A percentile compares a stretch with the other conserved stretches of the same genome.
These are phyloP conservation scores for Iselma pallidipennis DNA, from an alignment of 2,888 invertebrate species.

Conservation along the genomic window DNA sequence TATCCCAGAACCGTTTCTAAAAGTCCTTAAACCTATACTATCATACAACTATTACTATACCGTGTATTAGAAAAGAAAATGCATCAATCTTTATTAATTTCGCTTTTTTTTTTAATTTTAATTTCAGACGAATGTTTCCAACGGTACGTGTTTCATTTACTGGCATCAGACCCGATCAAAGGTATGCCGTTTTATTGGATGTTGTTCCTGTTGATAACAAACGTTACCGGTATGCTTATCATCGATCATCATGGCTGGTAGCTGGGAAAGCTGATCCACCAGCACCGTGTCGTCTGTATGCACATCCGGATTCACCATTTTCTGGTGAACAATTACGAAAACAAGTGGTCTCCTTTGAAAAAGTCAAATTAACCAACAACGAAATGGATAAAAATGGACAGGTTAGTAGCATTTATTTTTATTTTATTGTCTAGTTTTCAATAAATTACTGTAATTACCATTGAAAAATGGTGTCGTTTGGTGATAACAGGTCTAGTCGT, in stretches of 20 bases:
- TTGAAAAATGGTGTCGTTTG: background rate
- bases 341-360: slow-evolving; percentile 81
- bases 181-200: slow-evolving; percentile 77
- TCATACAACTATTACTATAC: background rate
- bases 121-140: slow-evolving; percentile 79
- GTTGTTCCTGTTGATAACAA: slow-evolving; percentile 81
- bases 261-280: slow-evolving; percentile 83
- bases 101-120: slow-evolving; percentile 27
- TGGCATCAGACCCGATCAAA: slow-evolving; percentile 66
- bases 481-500: background rate
- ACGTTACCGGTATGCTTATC: slow-evolving; percentile 80
- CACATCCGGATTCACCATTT: slow-evolving; percentile 82
- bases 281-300: slow-evolving; percentile 71
- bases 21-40: background rate
- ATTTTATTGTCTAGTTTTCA: background rate
- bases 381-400: slow-evolving; percentile 79
- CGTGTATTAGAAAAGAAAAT: too few species aligned
- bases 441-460: background rate
- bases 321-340: slow-evolving; percentile 76
- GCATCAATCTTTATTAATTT: slow-evolving; percentile 1
- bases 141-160: slow-evolving; percentile 76
- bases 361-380: slow-evolving; percentile 83
- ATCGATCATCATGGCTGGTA: slow-evolving; percentile 80
- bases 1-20: slow-evolving; percentile 18
- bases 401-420: slow-evolving; percentile 56